Percentiles rank a stretch among this genome's conserved stretches.
Evolutionary conservation across 1,140 invertebrate genomes (phyloP).

Genomic region (Drosophila sproati): DNA sequence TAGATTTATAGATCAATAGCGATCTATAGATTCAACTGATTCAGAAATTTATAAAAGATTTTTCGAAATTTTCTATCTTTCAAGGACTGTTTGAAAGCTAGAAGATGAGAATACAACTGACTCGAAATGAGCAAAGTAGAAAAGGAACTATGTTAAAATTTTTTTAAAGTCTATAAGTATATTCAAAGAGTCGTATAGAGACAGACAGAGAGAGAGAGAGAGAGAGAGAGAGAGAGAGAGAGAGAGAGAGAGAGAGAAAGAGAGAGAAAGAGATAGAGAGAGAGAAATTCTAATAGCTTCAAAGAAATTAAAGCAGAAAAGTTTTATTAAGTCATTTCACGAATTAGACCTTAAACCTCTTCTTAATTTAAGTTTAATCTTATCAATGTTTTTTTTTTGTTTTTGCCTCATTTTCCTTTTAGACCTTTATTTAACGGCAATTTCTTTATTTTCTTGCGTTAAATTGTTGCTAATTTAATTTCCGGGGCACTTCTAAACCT

Average conservation of each 20-base stretch:
- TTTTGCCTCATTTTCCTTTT: background rate
- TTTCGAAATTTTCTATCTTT: background rate
- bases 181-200: background rate
- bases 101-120: background rate
- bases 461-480: conserved; percentile 23
- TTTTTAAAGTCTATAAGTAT: background rate
- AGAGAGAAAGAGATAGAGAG: background rate
- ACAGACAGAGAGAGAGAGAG: background rate
- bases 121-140: background rate
- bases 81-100: background rate
- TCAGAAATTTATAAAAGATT: background rate
- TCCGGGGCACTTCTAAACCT: background rate
- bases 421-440: background rate
- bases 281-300: background rate
- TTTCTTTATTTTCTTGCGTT: background rate
- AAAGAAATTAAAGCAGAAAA: too few relatives aligned
- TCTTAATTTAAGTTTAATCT: too few relatives aligned
- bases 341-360: too few relatives aligned
- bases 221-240: background rate
- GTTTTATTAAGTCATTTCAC: too few relatives aligned
- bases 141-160: background rate
- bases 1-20: background rate
- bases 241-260: background rate
- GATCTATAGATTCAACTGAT: background rate
- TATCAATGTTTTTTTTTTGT: too few relatives aligned